Evolutionary conservation across 37 sponge, comb jelly and placozoan genomes (phyloP).

Genomic region (Geodia barretti): DNA sequence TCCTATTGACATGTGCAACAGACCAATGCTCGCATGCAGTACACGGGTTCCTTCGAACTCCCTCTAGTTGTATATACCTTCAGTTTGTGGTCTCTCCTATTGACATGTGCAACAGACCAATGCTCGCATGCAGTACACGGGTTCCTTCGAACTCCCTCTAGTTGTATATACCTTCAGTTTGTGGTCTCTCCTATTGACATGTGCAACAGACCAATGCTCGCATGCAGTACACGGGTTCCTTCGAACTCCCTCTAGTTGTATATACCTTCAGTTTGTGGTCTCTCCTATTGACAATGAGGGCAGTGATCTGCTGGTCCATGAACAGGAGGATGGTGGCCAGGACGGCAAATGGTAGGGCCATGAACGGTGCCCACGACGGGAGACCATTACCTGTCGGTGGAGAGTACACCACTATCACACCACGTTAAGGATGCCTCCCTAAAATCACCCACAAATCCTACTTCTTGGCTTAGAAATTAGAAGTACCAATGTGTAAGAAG

Average conservation of each 20-base stretch:
- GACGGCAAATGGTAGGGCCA: constrained; percentile 75
- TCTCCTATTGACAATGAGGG: constrained; percentile 77
- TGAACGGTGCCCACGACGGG: constrained; percentile 64
- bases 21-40: neutral
- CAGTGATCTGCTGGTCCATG: constrained; percentile 85
- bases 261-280: constrained; percentile 78
- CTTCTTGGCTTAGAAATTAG: no score
- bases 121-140: neutral
- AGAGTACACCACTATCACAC: no score
- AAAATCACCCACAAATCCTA: no score
- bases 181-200: constrained; percentile 11
- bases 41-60: no score
- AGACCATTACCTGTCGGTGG: constrained; percentile 50
- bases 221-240: neutral
- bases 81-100: constrained; percentile 43
- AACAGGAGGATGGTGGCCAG: constrained; percentile 71
- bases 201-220: no score
- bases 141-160: no score
- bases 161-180: constrained; percentile 62
- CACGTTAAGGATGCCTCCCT: no score
- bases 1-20: neutral
- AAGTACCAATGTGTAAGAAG: no score
- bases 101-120: no score
- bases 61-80: constrained; percentile 54
- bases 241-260: neutral